Percentiles rank a stretch among this genome's conserved stretches.
Evolutionary conservation across 2,888 invertebrate genomes (phyloP).

Genomic region (Nymphalis polychloros): DNA sequence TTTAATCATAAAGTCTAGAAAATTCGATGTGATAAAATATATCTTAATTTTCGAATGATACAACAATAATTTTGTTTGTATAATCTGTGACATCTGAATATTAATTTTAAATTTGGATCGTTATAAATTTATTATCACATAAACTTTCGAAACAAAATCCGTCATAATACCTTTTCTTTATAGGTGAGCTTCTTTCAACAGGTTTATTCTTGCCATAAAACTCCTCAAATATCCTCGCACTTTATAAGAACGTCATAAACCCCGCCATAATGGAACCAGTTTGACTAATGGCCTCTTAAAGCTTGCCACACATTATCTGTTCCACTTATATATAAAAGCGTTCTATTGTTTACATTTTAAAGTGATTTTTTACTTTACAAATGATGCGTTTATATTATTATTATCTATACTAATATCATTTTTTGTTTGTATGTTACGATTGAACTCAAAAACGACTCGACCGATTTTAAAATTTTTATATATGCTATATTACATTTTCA

Average conservation of each 20-base stretch:
- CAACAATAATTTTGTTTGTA: too few relatives aligned
- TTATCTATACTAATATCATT: too few relatives aligned
- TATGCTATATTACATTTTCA: too few relatives aligned
- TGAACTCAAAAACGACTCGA: too few relatives aligned
- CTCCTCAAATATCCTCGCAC: slow-evolving; percentile 10
- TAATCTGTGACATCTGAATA: background rate
- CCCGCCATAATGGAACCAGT: slow-evolving; percentile 9
- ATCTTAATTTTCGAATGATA: too few relatives aligned
- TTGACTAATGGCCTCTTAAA: slow-evolving; percentile 18
- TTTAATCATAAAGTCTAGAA: too few relatives aligned
- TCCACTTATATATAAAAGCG: background rate
- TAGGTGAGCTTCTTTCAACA: slow-evolving; percentile 13
- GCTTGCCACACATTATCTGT: background rate
- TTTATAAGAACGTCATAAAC: slow-evolving; percentile 13
- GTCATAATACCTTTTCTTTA: background rate
- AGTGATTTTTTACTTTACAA: too few relatives aligned
- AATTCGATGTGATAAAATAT: too few relatives aligned
- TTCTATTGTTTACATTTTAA: background rate
- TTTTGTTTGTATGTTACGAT: too few relatives aligned
- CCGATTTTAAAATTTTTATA: too few relatives aligned
- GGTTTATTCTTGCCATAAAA: slow-evolving; percentile 18
- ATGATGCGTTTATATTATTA: too few relatives aligned
- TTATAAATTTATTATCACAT: background rate
- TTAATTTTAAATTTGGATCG: background rate
- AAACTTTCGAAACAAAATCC: background rate